A percentile compares a stretch with the other conserved stretches of the same genome.
Evolutionary conservation across 2,113 vertebrate genomes (phyloP).

Genomic region (Blennius ocellaris): DNA sequence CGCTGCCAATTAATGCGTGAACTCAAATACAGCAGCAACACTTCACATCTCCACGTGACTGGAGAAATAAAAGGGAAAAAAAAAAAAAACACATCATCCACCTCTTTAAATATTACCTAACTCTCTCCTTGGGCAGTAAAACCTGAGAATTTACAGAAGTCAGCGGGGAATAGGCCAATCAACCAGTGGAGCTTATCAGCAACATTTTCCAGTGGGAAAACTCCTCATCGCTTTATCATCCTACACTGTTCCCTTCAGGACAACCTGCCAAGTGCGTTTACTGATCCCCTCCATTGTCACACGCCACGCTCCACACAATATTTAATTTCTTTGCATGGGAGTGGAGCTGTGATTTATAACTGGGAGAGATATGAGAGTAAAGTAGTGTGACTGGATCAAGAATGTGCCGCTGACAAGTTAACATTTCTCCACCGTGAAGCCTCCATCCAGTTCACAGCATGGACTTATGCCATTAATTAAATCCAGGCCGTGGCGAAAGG

Average conservation of each 20-base stretch:
- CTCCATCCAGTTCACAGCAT: slow-evolving; percentile 3
- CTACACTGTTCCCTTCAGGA: slow-evolving; percentile 34
- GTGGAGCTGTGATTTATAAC: slow-evolving; percentile 29
- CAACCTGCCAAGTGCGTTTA: slow-evolving; percentile 44
- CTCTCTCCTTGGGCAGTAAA: slow-evolving; percentile 31
- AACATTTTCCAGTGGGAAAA: slow-evolving; percentile 46
- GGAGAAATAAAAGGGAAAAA: background rate
- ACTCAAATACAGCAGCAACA: slow-evolving; percentile 48
- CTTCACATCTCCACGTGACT: slow-evolving; percentile 29
- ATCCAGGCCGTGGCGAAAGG: background rate
- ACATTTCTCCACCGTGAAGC: slow-evolving; percentile 6
- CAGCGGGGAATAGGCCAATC: slow-evolving; percentile 56
- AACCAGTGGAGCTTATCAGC: slow-evolving; percentile 48
- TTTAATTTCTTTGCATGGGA: slow-evolving; percentile 34
- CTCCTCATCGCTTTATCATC: slow-evolving; percentile 47
- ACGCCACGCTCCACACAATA: slow-evolving; percentile 1
- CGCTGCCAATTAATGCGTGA: slow-evolving; percentile 54
- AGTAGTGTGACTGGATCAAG: background rate
- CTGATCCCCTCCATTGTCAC: slow-evolving; percentile 29
- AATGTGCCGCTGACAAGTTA: slow-evolving; percentile 3
- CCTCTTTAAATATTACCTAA: slow-evolving; percentile 34
- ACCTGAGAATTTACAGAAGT: slow-evolving; percentile 10
- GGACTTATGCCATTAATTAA: background rate
- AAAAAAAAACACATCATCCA: slow-evolving; percentile 22
- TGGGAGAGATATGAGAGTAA: background rate